Base-by-base conservation (phyloP, 2,888 invertebrate genomes). In the Timandra comae region DNA sequence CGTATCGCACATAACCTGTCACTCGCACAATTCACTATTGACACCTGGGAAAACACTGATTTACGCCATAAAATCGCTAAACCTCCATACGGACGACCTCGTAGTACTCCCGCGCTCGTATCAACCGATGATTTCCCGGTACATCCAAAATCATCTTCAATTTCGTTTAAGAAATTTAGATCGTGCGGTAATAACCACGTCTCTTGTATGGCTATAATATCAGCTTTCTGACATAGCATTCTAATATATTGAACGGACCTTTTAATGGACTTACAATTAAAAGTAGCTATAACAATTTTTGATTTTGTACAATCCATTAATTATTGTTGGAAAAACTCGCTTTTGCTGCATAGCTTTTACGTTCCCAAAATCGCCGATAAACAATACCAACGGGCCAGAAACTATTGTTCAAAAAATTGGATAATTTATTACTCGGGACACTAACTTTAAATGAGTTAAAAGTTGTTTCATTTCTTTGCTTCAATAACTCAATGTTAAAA, bases 201-300 rank as follows among this genome's bases (percentile, higher is more conserved):
- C n/a, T n/a, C n/a, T n/a, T n/a, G n/a, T n/a, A n/a, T n/a, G n/a
- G n/a, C n/a, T n/a, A n/a, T n/a, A n/a, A n/a, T n/a, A n/a, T n/a
- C n/a, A n/a, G n/a, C n/a, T n/a, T n/a, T n/a, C n/a, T n/a, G n/a
- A n/a, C n/a, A n/a, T n/a, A n/a, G n/a, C n/a, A n/a, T n/a, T n/a
- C n/a, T n/a, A n/a, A n/a, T n/a, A n/a, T n/a, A n/a, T n/a, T n/a
- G n/a, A n/a, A n/a, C 8, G 1, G 38, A 34, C 7, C 38, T 24
- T 23, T 34, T 31, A 24, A 34, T 26, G 2, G 34, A 34, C 11
- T 33, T 39, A 16, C 35, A 38, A 25, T 39, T 35, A 39, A 39
- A 39, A 20, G 30, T 23, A 4, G 11, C 1, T n/a, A 10, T 27
- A 23, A 34, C 29, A 1, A 16, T 4, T 11, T 32, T 21, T 11